Evolutionary conservation across 1,140 invertebrate genomes (phyloP).

Genomic region (Oncopeltus fasciatus): DNA sequence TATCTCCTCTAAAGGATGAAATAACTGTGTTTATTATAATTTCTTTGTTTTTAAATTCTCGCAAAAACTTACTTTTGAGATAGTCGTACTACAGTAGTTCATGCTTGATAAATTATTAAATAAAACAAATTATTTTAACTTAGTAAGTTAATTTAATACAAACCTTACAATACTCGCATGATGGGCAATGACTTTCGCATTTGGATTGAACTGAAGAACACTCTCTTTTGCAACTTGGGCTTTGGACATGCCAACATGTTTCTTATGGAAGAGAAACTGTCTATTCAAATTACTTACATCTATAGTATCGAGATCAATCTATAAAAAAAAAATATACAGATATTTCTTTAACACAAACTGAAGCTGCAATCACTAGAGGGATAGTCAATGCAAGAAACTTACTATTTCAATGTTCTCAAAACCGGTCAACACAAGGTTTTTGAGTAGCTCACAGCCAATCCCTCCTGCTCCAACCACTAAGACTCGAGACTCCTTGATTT

Average conservation of each 20-base stretch:
- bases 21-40: no score
- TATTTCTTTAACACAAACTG: neutral
- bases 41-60: no score
- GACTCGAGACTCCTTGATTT: constrained; percentile 45
- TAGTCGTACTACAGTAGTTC: no score
- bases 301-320: constrained; percentile 99
- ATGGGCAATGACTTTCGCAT: constrained; percentile 73
- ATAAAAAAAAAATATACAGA: constrained; percentile 21
- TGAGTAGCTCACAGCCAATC: constrained; percentile 96
- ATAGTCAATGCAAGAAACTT: constrained; percentile 31
- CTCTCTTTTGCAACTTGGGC: constrained; percentile 74
- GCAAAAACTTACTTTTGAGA: no score
- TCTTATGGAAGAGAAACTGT: constrained; percentile 93
- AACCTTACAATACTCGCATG: constrained; percentile 90
- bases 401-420: constrained; percentile 91
- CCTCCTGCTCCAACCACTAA: constrained; percentile 96
- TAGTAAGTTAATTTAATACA: no score
- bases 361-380: neutral
- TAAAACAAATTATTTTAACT: no score
- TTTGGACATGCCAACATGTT: constrained; percentile 97
- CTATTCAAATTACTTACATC: constrained; percentile 98
- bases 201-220: constrained; percentile 75
- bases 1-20: no score
- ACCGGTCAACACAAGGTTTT: constrained; percentile 90
- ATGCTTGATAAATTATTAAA: no score